These are phyloP conservation scores for Diogma glabrata DNA, from an alignment of 2,888 invertebrate species.

Conservation along the genomic window DNA sequence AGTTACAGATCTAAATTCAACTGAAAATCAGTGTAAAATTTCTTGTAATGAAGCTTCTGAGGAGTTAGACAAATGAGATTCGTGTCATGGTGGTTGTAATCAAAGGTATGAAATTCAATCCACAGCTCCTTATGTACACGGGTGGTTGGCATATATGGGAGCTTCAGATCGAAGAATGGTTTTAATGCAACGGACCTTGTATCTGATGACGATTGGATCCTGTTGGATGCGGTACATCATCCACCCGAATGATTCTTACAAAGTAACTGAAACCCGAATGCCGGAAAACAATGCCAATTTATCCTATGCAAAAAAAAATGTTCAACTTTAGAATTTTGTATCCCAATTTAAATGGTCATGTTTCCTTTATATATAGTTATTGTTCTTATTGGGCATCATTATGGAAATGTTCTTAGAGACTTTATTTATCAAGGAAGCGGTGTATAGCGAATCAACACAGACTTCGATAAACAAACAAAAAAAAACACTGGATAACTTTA, in stretches of 20 bases:
- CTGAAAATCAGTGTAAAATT: constrained; percentile 7
- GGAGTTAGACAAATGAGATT: background rate
- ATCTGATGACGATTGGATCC: constrained; percentile 13
- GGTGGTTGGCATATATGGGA: constrained; percentile 14
- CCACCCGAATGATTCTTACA: constrained; percentile 4
- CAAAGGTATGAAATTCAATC: constrained; percentile 11
- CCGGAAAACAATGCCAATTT: constrained; percentile 10
- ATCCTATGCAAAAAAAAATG: background rate
- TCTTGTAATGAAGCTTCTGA: constrained; percentile 10
- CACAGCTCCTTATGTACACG: constrained; percentile 10
- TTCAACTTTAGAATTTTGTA: constrained; percentile 5
- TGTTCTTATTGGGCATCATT: constrained; percentile 4
- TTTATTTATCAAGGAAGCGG: constrained; percentile 4
- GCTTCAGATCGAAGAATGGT: constrained; percentile 8
- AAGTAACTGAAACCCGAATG: background rate
- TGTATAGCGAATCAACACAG: too few relatives aligned
- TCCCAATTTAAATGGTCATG: constrained; percentile 11
- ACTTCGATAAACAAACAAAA: background rate
- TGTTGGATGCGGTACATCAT: constrained; percentile 10
- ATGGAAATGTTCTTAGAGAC: background rate
- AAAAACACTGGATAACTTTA: constrained; percentile 7
- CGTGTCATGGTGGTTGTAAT: constrained; percentile 9
- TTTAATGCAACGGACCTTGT: constrained; percentile 8
- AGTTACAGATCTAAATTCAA: constrained; percentile 10
- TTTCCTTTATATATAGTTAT: background rate